These are phyloP conservation scores for Drosophila ohnishii DNA, from an alignment of 1,140 invertebrate genomes.

Conservation along the genomic window DNA sequence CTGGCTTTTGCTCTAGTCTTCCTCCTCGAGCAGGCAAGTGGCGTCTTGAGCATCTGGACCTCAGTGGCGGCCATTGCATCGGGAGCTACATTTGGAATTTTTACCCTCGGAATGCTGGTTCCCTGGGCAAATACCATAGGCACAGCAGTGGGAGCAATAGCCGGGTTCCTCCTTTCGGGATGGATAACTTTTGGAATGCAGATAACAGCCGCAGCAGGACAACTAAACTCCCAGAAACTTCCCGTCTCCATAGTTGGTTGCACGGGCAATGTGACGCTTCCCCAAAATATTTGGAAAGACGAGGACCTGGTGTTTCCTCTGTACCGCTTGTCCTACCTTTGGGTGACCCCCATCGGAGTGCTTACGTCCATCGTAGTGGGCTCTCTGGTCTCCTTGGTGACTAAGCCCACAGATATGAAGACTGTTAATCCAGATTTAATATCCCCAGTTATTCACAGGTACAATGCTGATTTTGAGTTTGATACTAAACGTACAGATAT, in stretches of 20 bases:
- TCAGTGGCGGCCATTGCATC: constrained; percentile 91
- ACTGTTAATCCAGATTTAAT: constrained; percentile 86
- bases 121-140: constrained; percentile 91
- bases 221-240: constrained; percentile 82
- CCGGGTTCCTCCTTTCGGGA: constrained; percentile 85
- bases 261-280: constrained; percentile 50
- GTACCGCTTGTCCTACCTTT: constrained; percentile 89
- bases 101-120: constrained; percentile 92
- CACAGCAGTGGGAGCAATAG: constrained; percentile 84
- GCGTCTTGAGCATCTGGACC: constrained; percentile 90
- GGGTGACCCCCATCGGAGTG: constrained; percentile 89
- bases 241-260: constrained; percentile 81
- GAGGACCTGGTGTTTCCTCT: constrained; percentile 86
- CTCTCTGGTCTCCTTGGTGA: constrained; percentile 86
- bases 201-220: constrained; percentile 77
- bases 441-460: constrained; percentile 85
- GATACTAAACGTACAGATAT: not conserved
- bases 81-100: constrained; percentile 92
- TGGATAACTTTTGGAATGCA: constrained; percentile 85
- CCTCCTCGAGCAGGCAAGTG: constrained; percentile 88
- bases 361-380: constrained; percentile 87
- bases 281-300: constrained; percentile 72
- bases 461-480: not conserved
- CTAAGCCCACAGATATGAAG: constrained; percentile 85
- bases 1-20: constrained; percentile 87